Evolutionary conservation across 2,888 invertebrate genomes (phyloP).

Genomic region (Yponomeuta cagnagella): DNA sequence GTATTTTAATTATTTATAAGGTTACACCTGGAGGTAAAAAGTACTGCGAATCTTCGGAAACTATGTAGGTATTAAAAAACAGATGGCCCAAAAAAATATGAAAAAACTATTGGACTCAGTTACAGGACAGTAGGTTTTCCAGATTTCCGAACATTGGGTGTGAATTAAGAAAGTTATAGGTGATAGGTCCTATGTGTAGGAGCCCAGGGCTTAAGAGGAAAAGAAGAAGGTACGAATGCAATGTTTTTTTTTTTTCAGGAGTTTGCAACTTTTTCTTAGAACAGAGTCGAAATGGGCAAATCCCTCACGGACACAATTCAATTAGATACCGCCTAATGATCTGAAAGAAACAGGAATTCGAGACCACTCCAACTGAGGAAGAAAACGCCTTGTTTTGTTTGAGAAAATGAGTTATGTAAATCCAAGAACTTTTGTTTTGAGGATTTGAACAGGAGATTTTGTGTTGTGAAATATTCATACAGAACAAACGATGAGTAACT

Average conservation of each 20-base stretch:
- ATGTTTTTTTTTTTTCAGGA: neutral
- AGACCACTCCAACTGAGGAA: neutral
- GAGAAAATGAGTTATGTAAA: neutral
- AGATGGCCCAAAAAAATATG: too few species aligned
- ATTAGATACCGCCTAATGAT: neutral
- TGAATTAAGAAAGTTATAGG: too few species aligned
- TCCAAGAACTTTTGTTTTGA: neutral
- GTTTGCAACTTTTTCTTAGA: neutral
- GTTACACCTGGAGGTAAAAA: too few species aligned
- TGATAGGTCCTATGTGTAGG: too few species aligned
- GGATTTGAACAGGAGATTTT: neutral
- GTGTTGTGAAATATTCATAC: neutral
- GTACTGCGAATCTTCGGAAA: too few species aligned
- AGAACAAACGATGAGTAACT: neutral
- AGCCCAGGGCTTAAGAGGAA: too few species aligned
- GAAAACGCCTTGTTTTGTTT: constrained; percentile 2
- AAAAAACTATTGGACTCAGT: too few species aligned
- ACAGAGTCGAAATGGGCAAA: neutral
- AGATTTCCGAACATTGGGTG: too few species aligned
- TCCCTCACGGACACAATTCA: neutral
- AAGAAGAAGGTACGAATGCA: too few species aligned
- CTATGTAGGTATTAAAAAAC: too few species aligned
- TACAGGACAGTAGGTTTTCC: too few species aligned
- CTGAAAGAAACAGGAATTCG: neutral
- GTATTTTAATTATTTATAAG: too few species aligned